These are phyloP conservation scores for Onthophagus sagittarius DNA, from an alignment of 2,888 invertebrate genomes.

Conservation along the genomic window DNA sequence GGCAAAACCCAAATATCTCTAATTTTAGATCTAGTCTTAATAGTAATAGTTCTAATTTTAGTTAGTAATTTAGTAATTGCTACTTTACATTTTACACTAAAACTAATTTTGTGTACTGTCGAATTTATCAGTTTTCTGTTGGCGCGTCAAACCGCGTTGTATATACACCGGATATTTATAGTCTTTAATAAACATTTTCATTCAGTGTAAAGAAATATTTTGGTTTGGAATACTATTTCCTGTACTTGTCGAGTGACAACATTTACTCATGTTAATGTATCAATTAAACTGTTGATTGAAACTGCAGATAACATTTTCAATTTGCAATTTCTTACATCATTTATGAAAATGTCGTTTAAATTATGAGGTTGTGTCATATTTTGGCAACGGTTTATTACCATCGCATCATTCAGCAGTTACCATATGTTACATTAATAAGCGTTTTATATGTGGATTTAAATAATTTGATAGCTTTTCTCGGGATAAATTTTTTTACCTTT, in stretches of 20 bases:
- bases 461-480: no score
- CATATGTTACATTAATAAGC: no score
- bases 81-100: neutral
- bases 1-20: no score
- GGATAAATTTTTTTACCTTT: neutral
- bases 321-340: no score
- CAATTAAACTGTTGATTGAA: neutral
- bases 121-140: neutral
- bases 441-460: no score
- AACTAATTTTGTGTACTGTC: neutral
- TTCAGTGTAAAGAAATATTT: neutral
- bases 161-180: neutral
- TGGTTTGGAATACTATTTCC: neutral
- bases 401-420: no score
- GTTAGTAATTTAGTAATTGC: no score
- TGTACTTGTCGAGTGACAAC: neutral
- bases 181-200: neutral
- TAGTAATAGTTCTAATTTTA: no score
- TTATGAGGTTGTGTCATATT: no score
- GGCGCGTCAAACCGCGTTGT: neutral
- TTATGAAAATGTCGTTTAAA: no score
- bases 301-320: neutral
- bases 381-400: no score
- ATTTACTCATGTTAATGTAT: neutral
- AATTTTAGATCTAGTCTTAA: no score